Base-by-base conservation (phyloP, 2,888 invertebrate species). In the Asteroscopus sphinx region DNA sequence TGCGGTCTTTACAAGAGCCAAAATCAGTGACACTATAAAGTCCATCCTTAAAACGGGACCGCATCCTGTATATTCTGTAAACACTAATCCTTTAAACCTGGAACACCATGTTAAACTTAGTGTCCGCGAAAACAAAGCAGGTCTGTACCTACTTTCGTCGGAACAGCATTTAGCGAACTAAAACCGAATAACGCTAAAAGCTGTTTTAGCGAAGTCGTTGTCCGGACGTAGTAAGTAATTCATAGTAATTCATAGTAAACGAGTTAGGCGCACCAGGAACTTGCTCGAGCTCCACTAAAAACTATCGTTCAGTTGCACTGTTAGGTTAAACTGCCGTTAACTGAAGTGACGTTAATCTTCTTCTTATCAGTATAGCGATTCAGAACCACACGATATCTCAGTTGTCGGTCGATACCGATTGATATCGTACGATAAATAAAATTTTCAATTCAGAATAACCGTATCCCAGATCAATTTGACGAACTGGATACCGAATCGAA, bases 141-240 rank as follows among this genome's bases (percentile, higher is more conserved):
- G 70, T 69, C 58, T 30, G 46, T n/a, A n/a, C n/a, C n/a, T n/a
- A n/a, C n/a, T n/a, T n/a, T n/a, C n/a, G n/a, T 36, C 42, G 37
- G 32, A 67, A 61, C 32, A 42, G 56, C 55, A 58, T 62, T 67
- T 60, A 66, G 36, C 32, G 13, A 63, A 73, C 64, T 61, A 41
- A 74, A 77, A 79, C 68, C 69, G 69, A 68, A 73, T 72, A 72
- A 76, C 66, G 62, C 77, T 81, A 73, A 81, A 81, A 81, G 80
- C 79, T 73, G 66, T 71, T 71, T 71, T 64, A 54, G 65, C 55
- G 66, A 65, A 70, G 60, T 76, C 68, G 57, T 63, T 70, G 64
- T 65, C 62, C 65, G 62, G 45, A 52, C 64, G 55, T 54, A 55
- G 72, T 67, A 58, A 61, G 65, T 70, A 67, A n/a, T n/a, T n/a